phyloP scores from a whole-genome alignment of 2,797 vertebrate species.

The Cuniculus paca region DNA sequence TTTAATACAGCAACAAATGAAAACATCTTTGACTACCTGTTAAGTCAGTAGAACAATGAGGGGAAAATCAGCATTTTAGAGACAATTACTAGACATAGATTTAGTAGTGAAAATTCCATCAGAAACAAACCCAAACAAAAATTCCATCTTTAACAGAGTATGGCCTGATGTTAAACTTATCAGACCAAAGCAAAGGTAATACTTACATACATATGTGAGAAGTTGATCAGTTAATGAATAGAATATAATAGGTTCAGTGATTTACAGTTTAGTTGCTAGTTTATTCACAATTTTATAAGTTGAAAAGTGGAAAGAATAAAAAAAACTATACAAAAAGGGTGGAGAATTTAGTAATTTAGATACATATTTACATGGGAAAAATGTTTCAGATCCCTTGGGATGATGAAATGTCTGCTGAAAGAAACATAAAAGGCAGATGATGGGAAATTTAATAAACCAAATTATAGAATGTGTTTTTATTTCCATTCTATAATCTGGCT shows the following conservation, averaged over 20 bases:
- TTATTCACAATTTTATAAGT: slow-evolving; percentile 80
- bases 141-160: slow-evolving; percentile 70
- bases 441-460: slow-evolving; percentile 82
- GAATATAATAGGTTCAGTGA: slow-evolving; percentile 68
- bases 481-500: slow-evolving; percentile 55
- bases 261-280: slow-evolving; percentile 82
- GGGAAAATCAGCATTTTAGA: slow-evolving; percentile 73
- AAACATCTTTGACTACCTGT: slow-evolving; percentile 81
- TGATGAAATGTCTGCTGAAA: slow-evolving; percentile 80
- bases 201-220: slow-evolving; percentile 66
- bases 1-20: slow-evolving; percentile 80
- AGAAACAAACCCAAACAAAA: slow-evolving; percentile 74
- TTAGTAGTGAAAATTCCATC: slow-evolving; percentile 82
- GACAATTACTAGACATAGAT: slow-evolving; percentile 78
- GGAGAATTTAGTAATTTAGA: slow-evolving; percentile 69
- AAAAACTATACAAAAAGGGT: slow-evolving; percentile 42
- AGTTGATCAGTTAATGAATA: slow-evolving; percentile 74
- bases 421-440: slow-evolving; percentile 77
- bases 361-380: slow-evolving; percentile 75
- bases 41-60: slow-evolving; percentile 76
- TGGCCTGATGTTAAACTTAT: slow-evolving; percentile 77
- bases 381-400: slow-evolving; percentile 63
- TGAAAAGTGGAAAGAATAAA: slow-evolving; percentile 79
- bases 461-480: slow-evolving; percentile 78
- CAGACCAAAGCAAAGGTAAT: slow-evolving; percentile 82